Evolutionary conservation across 2,888 invertebrate genomes (phyloP), one percentile per base, ranked within the genome.

Genomic region (Cryptophagus acutangulus): DNA sequence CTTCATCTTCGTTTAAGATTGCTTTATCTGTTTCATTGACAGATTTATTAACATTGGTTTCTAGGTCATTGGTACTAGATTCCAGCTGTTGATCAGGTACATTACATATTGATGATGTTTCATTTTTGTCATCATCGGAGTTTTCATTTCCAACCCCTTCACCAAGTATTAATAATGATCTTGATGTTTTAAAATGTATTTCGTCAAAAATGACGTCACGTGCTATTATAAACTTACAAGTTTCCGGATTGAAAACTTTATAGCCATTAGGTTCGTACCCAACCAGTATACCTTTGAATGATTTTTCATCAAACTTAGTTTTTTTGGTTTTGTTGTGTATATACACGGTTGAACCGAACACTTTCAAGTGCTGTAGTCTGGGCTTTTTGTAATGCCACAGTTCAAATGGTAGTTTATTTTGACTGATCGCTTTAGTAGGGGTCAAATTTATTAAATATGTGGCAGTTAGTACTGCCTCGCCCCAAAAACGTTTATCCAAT

Each of bases 301-400:
- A 34, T 33, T 38, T 36, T 16, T 34, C 16, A 8, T 37, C 30
- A 25, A 45, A 45, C 15, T 45, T 45, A 28, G 35, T 36, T 18
- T 13, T 8, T 6, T 25, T 12, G 10, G 36, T 17, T 38, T 38
- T 24, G 28, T 42, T 41, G 10, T 41, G 41, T 14, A 41, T 15
- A 14, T 37, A 34, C 5, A 40, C 40, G 17, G 16, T 37, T 9
- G 35, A 56, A 41, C 59, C 59, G 46, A 64, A 64, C 33, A 58
- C 44, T 44, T 44, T 54, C 31, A 62, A 43, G 48, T 55, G 46
- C 45, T 58, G 52, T 33, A 60, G 17, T 42, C 48, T 10, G 9
- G 61, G 58, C 44, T 58, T 65, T 50, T 52, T 57, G 40, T 33
- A 43, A 51, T 59, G 51, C 62, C 62, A 66, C 47, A 62, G 38